Evolutionary conservation across 2,113 vertebrate genomes (phyloP), one percentile per base, ranked within the genome.

Genomic region (Dryoscopus gambensis): DNA sequence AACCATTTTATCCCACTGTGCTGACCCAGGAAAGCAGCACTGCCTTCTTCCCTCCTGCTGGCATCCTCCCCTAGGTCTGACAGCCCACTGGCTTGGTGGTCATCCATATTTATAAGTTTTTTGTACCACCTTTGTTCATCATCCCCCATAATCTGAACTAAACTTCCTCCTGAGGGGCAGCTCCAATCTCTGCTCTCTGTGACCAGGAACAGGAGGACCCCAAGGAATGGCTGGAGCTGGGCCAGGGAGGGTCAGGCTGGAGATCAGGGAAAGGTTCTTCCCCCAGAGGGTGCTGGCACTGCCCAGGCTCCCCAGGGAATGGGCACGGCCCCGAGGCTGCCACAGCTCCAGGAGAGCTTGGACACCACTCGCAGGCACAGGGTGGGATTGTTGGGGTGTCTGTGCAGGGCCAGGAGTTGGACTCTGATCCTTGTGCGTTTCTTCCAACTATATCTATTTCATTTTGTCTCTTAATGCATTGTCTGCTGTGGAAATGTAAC

Each of bases 331-430:
- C 46, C 5, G 1, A 6, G 28, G 60, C 86, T 81, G 44, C 59
- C 68, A 89, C 28, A 89, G 60, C 52, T 67, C 23, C 69, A 75
- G 69, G 13, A 46, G 23, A 0, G 0, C n/a, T 67, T 18, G 62
- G n/a, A 37, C 2, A 37, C 2, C 0, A 0, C 19, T 44, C 7
- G 3, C 19, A 59, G 52, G 27, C 5, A 0, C 68, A 52, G 27
- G 7, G 7, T 46, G 37, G 28, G 39, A 4, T 30, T 67, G 22
- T 25, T 82, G 46, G 28, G 19, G 15, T 11, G 28, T 59, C 46
- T 60, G 52, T 6, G 68, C 68, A 59, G 33, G 33, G 13, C 2
- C 37, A 52, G 27, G 59, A 0, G 33, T 0, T 52, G 10, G 8
- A 46, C 37, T 67, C 7, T 46, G 20, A 68, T 30, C 46, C 11